Evolutionary conservation across 2,113 vertebrate genomes (phyloP), one percentile per base, ranked within the genome.

Genomic region (Mormyrus lacerda): DNA sequence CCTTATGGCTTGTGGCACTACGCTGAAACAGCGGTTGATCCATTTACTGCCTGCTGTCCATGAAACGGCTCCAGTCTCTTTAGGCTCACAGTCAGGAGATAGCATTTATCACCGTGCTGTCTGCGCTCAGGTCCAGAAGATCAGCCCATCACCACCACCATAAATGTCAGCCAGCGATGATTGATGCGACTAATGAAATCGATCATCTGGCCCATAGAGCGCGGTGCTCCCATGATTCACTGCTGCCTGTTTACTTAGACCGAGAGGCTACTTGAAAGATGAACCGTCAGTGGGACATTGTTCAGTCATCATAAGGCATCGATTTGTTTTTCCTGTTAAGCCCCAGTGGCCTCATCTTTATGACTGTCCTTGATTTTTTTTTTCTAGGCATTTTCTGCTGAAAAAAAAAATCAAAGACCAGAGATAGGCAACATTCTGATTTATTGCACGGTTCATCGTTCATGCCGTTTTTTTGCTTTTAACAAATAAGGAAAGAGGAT

Each of bases 161-260:
- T 99, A 98, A 98, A 99, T 92, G 98, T 98, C 98, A 97, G 93
- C 94, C 93, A 91, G 94, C 90, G 94, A 93, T 98, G 97, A 99
- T 97, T 98, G 97, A 98, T 97, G 96, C 93, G 95, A 95, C 97
- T 96, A 95, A 96, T 96, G 96, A 97, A 97, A 98, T 97, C 96
- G 97, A 98, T 99, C 97, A 97, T 97, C 96, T 95, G 95, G 95
- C 91, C 61, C 92, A 89, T 89, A 85, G 92, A 92, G 91, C 91
- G 92, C 88, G 94, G 88, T 92, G 93, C 89, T 39, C 45, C 73
- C 90, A 93, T 96, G 96, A 97, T 96, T 96, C 94, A 95, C 91
- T 35, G 92, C 93, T 82, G 91, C 94, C 95, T 94, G 94, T 93
- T 93, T 93, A 92, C 89, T 92, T 93, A 93, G 91, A 94, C 93